These are phyloP conservation scores for Sarcophaga peregrina DNA, from an alignment of 1,140 invertebrate genomes.

Conservation along the genomic window DNA sequence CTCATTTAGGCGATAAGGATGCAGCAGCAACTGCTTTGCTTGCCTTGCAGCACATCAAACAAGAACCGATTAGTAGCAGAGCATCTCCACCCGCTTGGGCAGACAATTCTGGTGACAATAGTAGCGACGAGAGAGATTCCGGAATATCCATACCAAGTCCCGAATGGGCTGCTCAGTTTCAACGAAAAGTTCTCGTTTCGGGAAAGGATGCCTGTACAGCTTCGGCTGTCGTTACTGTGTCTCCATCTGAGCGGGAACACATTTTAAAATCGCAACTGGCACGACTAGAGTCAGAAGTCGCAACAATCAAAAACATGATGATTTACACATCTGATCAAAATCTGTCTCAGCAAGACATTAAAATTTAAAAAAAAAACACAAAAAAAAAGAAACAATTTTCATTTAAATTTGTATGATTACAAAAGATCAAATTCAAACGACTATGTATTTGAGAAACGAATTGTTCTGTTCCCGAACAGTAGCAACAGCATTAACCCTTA, in stretches of 20 bases:
- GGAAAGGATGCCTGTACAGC: conserved; percentile 49
- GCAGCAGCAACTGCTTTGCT: conserved; percentile 82
- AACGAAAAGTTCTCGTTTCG: conserved; percentile 53
- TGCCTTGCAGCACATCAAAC: conserved; percentile 83
- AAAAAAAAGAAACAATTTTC: background rate
- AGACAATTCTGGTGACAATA: conserved; percentile 81
- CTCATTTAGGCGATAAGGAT: conserved; percentile 88
- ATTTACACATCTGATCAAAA: conserved; percentile 62
- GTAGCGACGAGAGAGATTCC: conserved; percentile 87
- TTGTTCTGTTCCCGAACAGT: too few species aligned
- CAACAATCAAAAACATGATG: conserved; percentile 84
- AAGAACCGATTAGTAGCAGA: conserved; percentile 78
- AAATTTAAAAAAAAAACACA: conserved; percentile 18
- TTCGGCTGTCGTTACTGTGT: conserved; percentile 52
- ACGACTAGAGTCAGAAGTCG: conserved; percentile 89
- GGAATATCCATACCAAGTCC: conserved; percentile 82
- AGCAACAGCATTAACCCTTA: too few species aligned
- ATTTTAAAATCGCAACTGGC: conserved; percentile 85
- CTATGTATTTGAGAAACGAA: too few species aligned
- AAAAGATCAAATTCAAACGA: too few species aligned
- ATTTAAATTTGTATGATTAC: too few species aligned
- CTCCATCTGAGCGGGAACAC: conserved; percentile 68
- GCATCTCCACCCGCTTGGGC: conserved; percentile 79
- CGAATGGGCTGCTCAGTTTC: conserved; percentile 71
- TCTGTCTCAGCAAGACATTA: conserved; percentile 55